Evolutionary conservation across 2,797 vertebrate species (phyloP).

Genomic region (Balearica regulorum): DNA sequence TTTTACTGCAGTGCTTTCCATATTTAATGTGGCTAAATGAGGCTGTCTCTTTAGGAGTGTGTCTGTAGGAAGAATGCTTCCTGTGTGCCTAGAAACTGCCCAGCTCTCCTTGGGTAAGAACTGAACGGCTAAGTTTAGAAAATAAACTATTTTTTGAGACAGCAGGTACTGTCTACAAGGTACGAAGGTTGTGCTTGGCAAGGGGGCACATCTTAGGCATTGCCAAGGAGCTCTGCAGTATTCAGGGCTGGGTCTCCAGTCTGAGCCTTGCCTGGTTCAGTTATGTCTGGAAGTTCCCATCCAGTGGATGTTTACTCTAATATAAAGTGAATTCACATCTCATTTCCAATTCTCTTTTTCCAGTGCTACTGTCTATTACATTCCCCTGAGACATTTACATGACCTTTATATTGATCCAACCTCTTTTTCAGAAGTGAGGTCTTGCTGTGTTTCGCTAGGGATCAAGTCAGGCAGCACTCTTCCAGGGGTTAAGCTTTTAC

Average conservation of each 20-base stretch:
- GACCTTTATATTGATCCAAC: neutral
- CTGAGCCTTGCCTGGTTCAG: neutral
- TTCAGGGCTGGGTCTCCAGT: neutral
- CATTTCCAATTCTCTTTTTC: neutral
- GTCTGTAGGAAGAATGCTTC: neutral
- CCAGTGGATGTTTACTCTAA: neutral
- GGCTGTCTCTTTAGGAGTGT: neutral
- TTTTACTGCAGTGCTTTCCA: neutral
- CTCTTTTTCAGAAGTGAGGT: neutral
- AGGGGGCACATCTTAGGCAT: neutral
- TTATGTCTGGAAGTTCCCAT: neutral
- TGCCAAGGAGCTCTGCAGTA: neutral
- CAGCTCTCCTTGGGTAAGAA: neutral
- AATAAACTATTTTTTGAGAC: neutral
- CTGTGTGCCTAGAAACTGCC: neutral
- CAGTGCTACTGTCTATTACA: neutral
- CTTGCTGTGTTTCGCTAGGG: neutral
- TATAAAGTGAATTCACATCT: neutral
- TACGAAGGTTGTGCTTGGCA: neutral
- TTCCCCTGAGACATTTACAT: neutral
- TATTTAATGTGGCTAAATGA: neutral
- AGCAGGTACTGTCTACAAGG: neutral
- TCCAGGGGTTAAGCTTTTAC: neutral
- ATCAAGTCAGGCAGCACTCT: neutral
- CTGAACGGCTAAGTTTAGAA: neutral